phyloP scores from a whole-genome alignment of 2,113 vertebrate species.

The Crotalus tigris region DNA sequence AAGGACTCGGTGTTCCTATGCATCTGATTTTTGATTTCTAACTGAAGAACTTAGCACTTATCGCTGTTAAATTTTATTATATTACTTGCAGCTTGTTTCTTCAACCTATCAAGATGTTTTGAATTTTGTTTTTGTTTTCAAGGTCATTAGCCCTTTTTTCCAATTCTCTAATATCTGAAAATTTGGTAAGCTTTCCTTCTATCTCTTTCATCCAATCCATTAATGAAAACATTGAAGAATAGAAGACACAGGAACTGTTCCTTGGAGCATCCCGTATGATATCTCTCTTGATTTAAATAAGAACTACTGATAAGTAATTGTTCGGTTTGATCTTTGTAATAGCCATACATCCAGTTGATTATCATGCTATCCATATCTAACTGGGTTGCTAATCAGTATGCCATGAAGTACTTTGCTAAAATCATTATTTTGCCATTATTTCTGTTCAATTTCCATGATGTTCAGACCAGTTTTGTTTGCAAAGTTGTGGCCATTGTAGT shows the following conservation, averaged over 20 bases:
- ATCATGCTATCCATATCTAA: not conserved
- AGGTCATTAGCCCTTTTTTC: not conserved
- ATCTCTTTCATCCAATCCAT: not conserved
- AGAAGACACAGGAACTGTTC: not conserved
- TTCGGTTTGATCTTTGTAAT: not conserved
- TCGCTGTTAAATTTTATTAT: not conserved
- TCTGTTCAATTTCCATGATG: too few relatives aligned
- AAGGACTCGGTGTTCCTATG: not conserved
- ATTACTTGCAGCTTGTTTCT: not conserved
- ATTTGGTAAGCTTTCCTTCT: not conserved
- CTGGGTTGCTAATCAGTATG: not conserved
- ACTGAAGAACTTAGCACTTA: not conserved
- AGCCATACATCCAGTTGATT: not conserved
- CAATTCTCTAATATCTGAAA: not conserved
- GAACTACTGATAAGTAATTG: not conserved
- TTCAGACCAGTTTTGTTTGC: too few relatives aligned
- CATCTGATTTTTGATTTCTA: not conserved
- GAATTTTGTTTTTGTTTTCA: not conserved
- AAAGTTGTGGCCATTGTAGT: too few relatives aligned
- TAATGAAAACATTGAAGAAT: not conserved
- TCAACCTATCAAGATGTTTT: not conserved
- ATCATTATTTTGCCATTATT: not conserved
- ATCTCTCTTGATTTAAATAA: not conserved
- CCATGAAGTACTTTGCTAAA: not conserved
- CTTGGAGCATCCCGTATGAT: not conserved